Evolutionary conservation across 1,140 invertebrate genomes (phyloP), one percentile per base, ranked within the genome.

Genomic region (Capitella teleta): DNA sequence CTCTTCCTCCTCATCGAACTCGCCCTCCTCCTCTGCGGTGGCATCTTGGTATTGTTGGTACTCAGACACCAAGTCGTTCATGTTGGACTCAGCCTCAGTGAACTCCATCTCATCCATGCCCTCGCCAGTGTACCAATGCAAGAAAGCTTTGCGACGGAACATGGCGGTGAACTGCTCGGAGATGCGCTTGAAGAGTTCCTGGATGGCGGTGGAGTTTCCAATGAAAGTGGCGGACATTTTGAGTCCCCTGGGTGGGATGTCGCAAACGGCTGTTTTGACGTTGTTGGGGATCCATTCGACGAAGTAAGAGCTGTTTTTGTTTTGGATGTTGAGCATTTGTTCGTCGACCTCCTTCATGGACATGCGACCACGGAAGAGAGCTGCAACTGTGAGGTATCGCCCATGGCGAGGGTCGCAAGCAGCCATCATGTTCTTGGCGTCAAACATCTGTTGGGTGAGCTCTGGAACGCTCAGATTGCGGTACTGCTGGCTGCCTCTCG

Each of bases 31-130:
- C 58, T 86, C 83, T 25, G 81, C 83, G 12, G 82, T 84, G 21
- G 84, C 84, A 59, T 86, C 85, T 57, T 89, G 87, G 73, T 93
- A 93, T 70, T 92, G 87, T 66, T 92, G 88, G 68, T 91, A 92
- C 64, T 92, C 87, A 54, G 86, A 85, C 76, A 92, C 87, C 61
- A 87, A 66, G 60, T 87, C 85, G 59, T 85, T 84, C 82, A 86
- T 83, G 73, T 85, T 85, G 36, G 77, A 80, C 64, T 82, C 80
- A n/a, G 82, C 81, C 70, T 82, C 80, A 42, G 80, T 80, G 66
- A 80, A 81, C 68, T 82, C 77, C 78, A 77, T 77, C 59, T 78
- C 77, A 54, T 78, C 75, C 78, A 79, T 79, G 18, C 76, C 75
- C 58, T 76, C 74, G 19, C 74, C 73, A 5, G 71, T 83, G 80